Evolutionary conservation across 2,888 invertebrate species (phyloP).

Genomic region (Julus scandinavius): DNA sequence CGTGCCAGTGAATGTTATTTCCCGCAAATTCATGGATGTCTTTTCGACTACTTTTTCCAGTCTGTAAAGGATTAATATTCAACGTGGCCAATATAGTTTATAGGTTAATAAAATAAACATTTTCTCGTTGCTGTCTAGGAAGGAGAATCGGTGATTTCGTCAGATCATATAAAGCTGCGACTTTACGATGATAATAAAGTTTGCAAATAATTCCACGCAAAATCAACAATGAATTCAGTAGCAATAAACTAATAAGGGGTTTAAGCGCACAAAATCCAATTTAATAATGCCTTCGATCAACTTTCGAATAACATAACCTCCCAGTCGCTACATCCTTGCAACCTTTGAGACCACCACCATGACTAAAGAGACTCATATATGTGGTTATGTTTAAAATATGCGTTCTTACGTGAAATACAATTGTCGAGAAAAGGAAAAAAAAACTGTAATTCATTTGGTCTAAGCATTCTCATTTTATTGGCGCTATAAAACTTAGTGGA

Average conservation of each 20-base stretch:
- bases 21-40: background rate
- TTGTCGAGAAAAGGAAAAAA: background rate
- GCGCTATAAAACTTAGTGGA: background rate
- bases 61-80: constrained; percentile 29
- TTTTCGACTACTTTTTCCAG: constrained; percentile 1
- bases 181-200: constrained; percentile 27
- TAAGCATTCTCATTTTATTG: constrained; percentile 12
- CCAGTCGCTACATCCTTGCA: background rate
- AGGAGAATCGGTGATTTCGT: constrained; percentile 6
- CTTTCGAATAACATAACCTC: background rate
- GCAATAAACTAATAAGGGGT: constrained; percentile 35
- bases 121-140: constrained; percentile 42
- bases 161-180: constrained; percentile 42
- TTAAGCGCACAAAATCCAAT: constrained; percentile 24
- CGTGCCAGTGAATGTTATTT: background rate
- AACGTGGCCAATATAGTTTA: constrained; percentile 33
- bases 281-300: constrained; percentile 31
- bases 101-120: constrained; percentile 39
- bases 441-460: background rate
- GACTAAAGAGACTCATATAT: background rate
- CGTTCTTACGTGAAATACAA: background rate
- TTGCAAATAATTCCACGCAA: constrained; percentile 39
- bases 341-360: background rate
- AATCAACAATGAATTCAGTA: constrained; percentile 39
- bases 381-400: background rate